Evolutionary conservation across 2,113 vertebrate genomes (phyloP).

Genomic region (Mustela lutreola): DNA sequence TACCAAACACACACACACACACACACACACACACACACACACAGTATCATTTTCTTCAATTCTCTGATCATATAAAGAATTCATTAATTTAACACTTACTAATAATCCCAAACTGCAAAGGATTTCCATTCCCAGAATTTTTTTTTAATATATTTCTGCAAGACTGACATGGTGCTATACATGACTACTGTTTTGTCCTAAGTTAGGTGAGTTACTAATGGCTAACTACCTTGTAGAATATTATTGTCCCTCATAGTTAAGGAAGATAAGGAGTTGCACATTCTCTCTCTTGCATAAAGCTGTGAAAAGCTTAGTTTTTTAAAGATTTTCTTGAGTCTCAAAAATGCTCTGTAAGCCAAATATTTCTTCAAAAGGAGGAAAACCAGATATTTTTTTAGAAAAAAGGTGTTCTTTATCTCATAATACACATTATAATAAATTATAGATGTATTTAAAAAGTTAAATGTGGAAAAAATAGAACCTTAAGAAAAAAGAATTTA

Average conservation of each 20-base stretch:
- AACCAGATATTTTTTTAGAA: background rate
- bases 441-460: background rate
- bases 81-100: constrained; percentile 44
- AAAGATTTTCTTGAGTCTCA: constrained; percentile 41
- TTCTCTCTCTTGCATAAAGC: background rate
- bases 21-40: background rate
- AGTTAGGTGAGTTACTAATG: background rate
- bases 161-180: background rate
- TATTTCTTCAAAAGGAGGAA: constrained; percentile 51
- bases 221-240: background rate
- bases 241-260: background rate
- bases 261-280: background rate
- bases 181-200: background rate
- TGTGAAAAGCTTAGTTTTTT: background rate
- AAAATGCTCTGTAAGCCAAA: background rate
- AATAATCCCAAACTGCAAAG: background rate
- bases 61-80: constrained; percentile 8
- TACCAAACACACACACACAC: background rate
- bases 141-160: background rate
- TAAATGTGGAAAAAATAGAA: constrained; percentile 51
- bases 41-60: background rate
- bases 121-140: constrained; percentile 43
- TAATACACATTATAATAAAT: constrained; percentile 48
- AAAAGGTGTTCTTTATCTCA: constrained; percentile 5
- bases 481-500: constrained; percentile 16